phyloP scores from a whole-genome alignment of 2,888 invertebrate species.

The Drosophila testacea region DNA sequence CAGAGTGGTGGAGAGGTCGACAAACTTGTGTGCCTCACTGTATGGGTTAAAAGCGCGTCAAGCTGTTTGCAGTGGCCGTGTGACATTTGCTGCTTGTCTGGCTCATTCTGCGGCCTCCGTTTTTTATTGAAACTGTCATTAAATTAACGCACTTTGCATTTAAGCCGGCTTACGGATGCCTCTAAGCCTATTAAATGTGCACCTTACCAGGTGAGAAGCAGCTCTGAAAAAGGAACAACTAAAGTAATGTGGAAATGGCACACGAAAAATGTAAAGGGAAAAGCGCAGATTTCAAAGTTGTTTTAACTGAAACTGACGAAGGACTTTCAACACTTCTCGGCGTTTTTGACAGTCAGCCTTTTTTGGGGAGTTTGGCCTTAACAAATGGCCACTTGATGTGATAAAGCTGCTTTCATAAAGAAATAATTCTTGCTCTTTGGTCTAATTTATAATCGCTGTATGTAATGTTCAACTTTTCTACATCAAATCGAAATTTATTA shows the following conservation, averaged over 20 bases:
- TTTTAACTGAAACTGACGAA: conserved; percentile 17
- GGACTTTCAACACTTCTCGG: conserved; percentile 17
- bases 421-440: conserved; percentile 4
- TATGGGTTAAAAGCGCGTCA: conserved; percentile 8
- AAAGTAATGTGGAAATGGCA: conserved; percentile 8
- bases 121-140: conserved; percentile 52
- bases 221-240: not conserved
- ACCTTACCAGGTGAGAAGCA: conserved; percentile 24
- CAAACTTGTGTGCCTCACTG: conserved; percentile 23
- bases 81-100: conserved; percentile 1
- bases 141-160: conserved; percentile 71
- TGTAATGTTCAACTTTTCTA: not conserved
- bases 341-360: conserved; percentile 1
- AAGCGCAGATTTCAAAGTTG: conserved; percentile 19
- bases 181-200: conserved; percentile 65
- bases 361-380: not conserved
- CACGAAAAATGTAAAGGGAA: not conserved
- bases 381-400: conserved; percentile 19
- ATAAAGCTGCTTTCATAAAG: conserved; percentile 25
- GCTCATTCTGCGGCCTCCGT: conserved; percentile 1
- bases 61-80: conserved; percentile 10
- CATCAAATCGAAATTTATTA: not conserved
- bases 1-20: conserved; percentile 1
- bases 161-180: conserved; percentile 55
- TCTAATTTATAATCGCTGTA: conserved; percentile 11